phyloP scores from a whole-genome alignment of 2,888 invertebrate species.

The Orthosia gothica region DNA sequence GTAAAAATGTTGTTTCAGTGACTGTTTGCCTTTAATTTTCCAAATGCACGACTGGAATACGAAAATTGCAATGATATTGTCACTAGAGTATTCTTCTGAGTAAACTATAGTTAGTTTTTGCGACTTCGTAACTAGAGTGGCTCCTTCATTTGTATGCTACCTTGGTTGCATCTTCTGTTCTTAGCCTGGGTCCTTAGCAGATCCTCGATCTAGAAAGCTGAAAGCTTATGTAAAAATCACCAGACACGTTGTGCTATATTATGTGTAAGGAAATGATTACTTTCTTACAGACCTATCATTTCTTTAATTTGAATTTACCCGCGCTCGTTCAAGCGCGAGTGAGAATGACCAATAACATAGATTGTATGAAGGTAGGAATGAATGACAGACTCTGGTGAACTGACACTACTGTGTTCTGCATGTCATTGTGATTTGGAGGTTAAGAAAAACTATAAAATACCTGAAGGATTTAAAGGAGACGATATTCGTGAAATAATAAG shows the following conservation, averaged over 20 bases:
- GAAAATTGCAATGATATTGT: conserved; percentile 17
- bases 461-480: no score
- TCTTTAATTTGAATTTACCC: no score
- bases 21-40: conserved; percentile 44
- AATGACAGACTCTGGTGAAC: no score
- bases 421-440: no score
- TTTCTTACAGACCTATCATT: no score
- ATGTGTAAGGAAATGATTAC: no score
- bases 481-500: no score
- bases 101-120: not conserved
- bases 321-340: no score
- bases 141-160: not conserved
- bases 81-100: conserved; percentile 15
- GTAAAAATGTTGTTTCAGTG: conserved; percentile 14
- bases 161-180: not conserved
- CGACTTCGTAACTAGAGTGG: not conserved
- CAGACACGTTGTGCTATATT: not conserved
- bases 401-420: no score
- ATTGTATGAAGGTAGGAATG: no score
- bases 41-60: conserved; percentile 33
- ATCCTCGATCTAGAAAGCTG: conserved; percentile 32
- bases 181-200: not conserved
- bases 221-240: not conserved
- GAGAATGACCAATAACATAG: no score
- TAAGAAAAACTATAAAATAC: no score